Evolutionary conservation across 2,888 invertebrate species (phyloP).

Genomic region (Limnephilus rhombicus): DNA sequence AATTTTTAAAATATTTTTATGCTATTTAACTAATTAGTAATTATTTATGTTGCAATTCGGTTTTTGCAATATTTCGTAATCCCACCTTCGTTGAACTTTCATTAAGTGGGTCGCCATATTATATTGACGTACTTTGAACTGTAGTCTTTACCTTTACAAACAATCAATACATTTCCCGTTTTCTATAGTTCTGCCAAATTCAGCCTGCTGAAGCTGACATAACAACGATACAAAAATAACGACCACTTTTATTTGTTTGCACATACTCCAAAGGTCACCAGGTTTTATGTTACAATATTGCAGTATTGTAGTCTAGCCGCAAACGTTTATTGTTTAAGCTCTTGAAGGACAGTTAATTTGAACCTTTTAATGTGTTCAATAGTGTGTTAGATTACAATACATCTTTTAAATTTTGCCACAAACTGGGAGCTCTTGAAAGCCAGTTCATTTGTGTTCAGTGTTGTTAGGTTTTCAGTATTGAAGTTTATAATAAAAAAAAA

Average conservation of each 20-base stretch:
- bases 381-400: too few relatives aligned
- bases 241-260: background rate
- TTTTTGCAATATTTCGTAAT: background rate
- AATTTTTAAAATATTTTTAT: background rate
- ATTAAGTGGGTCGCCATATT: background rate
- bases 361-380: too few relatives aligned
- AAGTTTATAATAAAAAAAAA: too few relatives aligned
- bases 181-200: background rate
- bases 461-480: too few relatives aligned
- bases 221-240: background rate
- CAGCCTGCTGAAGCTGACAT: background rate
- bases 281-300: background rate
- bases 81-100: constrained; percentile 9
- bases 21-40: background rate
- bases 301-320: background rate
- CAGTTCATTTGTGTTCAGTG: too few relatives aligned
- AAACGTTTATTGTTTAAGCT: background rate
- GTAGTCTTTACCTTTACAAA: background rate
- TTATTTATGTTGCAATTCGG: background rate
- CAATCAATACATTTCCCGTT: background rate
- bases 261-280: background rate
- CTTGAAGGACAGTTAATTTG: too few relatives aligned
- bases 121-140: background rate
- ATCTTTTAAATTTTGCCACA: too few relatives aligned
- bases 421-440: too few relatives aligned